Conservation (phyloP, 2,888 invertebrate species). For the Hesperia comma region DNA sequence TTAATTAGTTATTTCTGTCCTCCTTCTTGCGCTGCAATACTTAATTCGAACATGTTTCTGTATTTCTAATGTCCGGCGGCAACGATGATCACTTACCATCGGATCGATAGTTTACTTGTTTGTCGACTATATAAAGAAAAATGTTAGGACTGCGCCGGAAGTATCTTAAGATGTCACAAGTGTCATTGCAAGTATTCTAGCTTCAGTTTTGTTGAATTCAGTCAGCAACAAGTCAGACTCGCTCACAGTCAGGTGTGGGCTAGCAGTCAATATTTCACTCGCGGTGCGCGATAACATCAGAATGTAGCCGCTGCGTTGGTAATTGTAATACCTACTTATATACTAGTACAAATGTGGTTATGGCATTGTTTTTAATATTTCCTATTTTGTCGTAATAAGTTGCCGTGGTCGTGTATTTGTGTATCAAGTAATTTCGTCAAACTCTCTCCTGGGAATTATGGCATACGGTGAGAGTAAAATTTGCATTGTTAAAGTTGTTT, state of each 20-base stretch:
- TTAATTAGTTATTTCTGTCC: too few species aligned
- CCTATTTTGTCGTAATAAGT: not conserved
- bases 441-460: not conserved
- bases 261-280: conserved; percentile 14
- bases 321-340: conserved; percentile 15
- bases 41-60: too few species aligned
- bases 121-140: not conserved
- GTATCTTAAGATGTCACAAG: not conserved
- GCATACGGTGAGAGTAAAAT: too few species aligned
- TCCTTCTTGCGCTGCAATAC: too few species aligned
- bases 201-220: not conserved
- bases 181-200: not conserved
- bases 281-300: conserved; percentile 11
- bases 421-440: not conserved
- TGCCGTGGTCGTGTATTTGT: not conserved
- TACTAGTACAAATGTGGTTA: conserved; percentile 4
- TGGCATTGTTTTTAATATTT: conserved; percentile 12
- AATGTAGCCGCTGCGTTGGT: conserved; percentile 6
- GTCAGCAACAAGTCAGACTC: conserved; percentile 31
- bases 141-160: not conserved
- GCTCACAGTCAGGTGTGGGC: conserved; percentile 12
- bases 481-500: too few species aligned
- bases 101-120: too few species aligned
- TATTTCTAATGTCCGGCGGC: too few species aligned
- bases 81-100: too few species aligned